Evolutionary conservation across 2,888 invertebrate species (phyloP), one percentile per base, ranked within the genome.

Genomic region (Candidula unifasciata): DNA sequence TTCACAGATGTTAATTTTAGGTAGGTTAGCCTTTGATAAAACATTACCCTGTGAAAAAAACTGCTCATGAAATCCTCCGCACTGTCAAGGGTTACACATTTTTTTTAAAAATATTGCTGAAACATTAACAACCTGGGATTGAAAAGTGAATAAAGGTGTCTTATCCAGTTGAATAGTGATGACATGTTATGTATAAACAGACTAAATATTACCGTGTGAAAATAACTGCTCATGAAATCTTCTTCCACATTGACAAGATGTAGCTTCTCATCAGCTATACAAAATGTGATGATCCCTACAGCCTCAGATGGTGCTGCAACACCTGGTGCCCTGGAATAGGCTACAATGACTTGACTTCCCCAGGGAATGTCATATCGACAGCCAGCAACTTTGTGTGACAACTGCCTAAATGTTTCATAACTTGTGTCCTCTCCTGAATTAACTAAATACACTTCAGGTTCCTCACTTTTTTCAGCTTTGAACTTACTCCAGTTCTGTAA

Each of bases 211-310:
- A 80, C 80, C 69, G 8, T 68, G 68, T 80, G 80, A 37, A 66
- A 80, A 33, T 52, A 80, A 30, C 24, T 35, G n/a, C 60, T 60
- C 80, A 80, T 80, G 69, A 68, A 80, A 10, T 44, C 33, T 21
- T 69, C 27, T 68, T n/a, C n/a, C 27, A 37, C 35, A 30, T 30
- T 66, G 18, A 54, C 30, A 44, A 37, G 5, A 18, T 37, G 35
- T 10, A 71, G 37, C 37, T 18, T 71, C n/a, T 30, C 27, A 66
- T 80, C 82, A 24, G 69, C 81, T 6, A 73, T n/a, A 21, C 52
- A 30, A n/a, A 68, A 83, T 8, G 77, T 68, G 30, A 83, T 83
- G 27, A 68, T 52, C 24, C 83, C 83, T 68, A 83, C 52, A 24
- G 76, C 82, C 57, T 74, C 54, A 37, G 82, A 44, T 21, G 69